Base-by-base conservation (phyloP, 2,888 invertebrate genomes). In the Thysanoteuthis rhombus region DNA sequence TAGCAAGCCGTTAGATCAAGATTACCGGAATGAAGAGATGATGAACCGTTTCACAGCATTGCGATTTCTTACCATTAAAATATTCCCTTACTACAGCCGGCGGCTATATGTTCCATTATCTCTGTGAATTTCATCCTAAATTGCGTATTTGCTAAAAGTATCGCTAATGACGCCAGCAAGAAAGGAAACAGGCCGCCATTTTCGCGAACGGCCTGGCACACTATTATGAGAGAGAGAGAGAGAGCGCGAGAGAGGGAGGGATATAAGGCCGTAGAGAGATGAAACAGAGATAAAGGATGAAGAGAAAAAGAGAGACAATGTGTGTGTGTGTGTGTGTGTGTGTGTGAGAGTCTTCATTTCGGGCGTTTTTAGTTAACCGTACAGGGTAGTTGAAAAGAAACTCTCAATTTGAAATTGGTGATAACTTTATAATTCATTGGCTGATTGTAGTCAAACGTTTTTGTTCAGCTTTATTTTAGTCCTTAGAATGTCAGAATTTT, bases 61-160 rank as follows among this genome's bases (percentile, higher is more conserved):
- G 75, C 75, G 75, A 75, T 36, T 75, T 75, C 75, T 75, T 75
- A 75, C 75, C 75, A 75, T 75, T 75, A 75, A 75, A 75, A 75
- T 75, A 75, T 75, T 75, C 75, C n/a, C 75, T 75, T 75, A 75
- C 75, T 75, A 36, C n/a, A 75, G 75, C 75, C 75, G 2, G n/a
- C n/a, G n/a, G 75, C 75, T n/a, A 75, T n/a, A 75, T 75, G 75
- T 75, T 75, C 75, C 75, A 75, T 75, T 75, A 75, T 75, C 75
- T 75, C 75, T 75, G 75, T 75, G 75, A 75, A 75, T 75, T 75
- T 75, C 36, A 75, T 75, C 75, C 75, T 75, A 75, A 75, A 75
- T 75, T 75, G 75, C 75, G 36, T 75, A 75, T 75, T 75, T 75
- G 75, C 75, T 75, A 75, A 75, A 75, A 75, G 75, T 75, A 75